Evolutionary conservation across 2,797 vertebrate genomes (phyloP).

Genomic region (Peromyscus melanophrys): DNA sequence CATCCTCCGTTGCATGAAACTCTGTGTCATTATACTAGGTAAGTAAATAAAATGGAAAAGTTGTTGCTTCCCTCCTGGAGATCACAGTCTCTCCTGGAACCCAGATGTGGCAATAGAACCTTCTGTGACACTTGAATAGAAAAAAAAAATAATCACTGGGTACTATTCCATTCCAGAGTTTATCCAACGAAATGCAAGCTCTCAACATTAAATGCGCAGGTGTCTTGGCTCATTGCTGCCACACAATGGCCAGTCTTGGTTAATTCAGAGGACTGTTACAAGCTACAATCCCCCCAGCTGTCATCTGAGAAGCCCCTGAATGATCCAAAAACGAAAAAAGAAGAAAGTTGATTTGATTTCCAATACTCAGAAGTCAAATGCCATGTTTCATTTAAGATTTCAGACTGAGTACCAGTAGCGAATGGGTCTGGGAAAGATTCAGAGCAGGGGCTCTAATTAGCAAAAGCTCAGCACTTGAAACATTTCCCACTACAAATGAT

Average conservation of each 20-base stretch:
- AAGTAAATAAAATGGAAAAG: neutral
- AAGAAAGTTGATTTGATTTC: neutral
- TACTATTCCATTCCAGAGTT: neutral
- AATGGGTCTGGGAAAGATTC: neutral
- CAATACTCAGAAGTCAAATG: neutral
- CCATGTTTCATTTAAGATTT: neutral
- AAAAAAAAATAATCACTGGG: neutral
- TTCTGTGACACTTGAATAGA: neutral
- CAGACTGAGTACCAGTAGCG: neutral
- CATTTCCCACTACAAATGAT: neutral
- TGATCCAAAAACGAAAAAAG: neutral
- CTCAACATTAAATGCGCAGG: neutral
- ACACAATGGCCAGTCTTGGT: conserved; percentile 15
- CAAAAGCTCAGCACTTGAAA: neutral
- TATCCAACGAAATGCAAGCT: neutral
- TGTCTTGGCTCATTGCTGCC: conserved; percentile 29
- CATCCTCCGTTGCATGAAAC: neutral
- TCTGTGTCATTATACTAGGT: neutral
- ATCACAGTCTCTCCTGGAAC: neutral
- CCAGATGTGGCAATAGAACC: neutral
- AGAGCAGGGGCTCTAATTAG: neutral
- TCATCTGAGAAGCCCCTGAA: neutral
- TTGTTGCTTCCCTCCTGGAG: neutral
- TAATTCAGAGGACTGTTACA: neutral
- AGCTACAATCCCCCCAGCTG: neutral